Conservation (phyloP, 2,888 invertebrate species). For the Norana najaformis region DNA sequence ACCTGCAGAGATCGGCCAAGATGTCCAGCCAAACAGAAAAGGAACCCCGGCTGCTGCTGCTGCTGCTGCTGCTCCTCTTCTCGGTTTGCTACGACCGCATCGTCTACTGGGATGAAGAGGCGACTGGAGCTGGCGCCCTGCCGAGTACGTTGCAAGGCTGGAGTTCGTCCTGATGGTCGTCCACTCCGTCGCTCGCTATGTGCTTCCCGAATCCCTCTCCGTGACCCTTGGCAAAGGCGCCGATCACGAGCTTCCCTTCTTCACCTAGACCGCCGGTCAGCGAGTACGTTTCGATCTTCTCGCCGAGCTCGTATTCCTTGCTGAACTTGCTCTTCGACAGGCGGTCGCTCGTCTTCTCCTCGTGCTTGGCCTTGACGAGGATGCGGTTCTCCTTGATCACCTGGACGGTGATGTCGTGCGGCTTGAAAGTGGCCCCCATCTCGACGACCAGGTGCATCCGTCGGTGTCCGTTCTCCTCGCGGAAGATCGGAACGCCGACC, state of each 20-base stretch:
- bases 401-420: conserved; percentile 43
- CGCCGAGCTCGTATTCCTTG: conserved; percentile 45
- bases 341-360: conserved; percentile 45
- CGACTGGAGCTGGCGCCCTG: conserved; percentile 35
- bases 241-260: conserved; percentile 44
- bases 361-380: conserved; percentile 47
- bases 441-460: conserved; percentile 39
- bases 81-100: background rate
- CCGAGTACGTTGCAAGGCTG: conserved; percentile 44
- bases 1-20: background rate
- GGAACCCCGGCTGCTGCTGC: background rate
- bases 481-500: conserved; percentile 36
- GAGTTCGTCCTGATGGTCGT: conserved; percentile 26
- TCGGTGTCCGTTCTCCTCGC: conserved; percentile 34
- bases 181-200: conserved; percentile 30
- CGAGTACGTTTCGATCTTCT: conserved; percentile 45
- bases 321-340: conserved; percentile 45
- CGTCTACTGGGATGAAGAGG: background rate
- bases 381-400: conserved; percentile 47
- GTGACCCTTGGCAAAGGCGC: conserved; percentile 46
- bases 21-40: conserved; percentile 13
- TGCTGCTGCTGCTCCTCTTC: background rate
- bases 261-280: conserved; percentile 42
- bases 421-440: conserved; percentile 35
- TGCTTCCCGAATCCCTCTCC: conserved; percentile 33